phyloP scores from a whole-genome alignment of 2,797 vertebrate genomes.

The Rallus crepitans region DNA sequence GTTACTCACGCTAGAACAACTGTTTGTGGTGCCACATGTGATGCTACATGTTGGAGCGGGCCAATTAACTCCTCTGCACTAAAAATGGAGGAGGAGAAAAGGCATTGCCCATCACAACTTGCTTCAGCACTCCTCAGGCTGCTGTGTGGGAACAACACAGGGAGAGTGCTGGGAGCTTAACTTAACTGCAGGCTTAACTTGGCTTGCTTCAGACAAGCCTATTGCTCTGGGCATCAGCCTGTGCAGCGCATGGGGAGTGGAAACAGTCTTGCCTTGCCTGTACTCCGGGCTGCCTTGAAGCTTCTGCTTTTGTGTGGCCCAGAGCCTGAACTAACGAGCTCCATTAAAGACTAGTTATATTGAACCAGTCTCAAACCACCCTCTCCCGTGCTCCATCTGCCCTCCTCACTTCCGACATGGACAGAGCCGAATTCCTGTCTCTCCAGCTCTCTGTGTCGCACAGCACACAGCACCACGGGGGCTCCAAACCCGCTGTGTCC shows the following conservation, averaged over 20 bases:
- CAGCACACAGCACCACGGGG: slow-evolving; percentile 14
- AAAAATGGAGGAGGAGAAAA: background rate
- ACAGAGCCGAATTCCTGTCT: slow-evolving; percentile 20
- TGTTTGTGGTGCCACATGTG: background rate
- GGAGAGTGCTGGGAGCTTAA: background rate
- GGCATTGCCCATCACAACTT: background rate
- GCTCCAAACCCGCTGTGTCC: slow-evolving; percentile 31
- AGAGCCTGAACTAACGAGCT: background rate
- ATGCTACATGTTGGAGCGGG: background rate
- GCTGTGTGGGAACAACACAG: background rate
- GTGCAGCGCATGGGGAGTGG: background rate
- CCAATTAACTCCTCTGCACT: background rate
- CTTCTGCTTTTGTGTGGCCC: background rate
- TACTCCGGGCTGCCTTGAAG: background rate
- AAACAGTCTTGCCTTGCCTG: background rate
- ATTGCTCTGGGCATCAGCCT: background rate
- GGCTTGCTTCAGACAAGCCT: background rate
- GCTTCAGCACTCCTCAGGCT: background rate
- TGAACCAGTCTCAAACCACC: background rate
- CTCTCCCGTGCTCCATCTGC: background rate
- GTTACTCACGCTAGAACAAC: slow-evolving; percentile 5
- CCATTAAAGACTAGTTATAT: background rate
- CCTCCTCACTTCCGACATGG: background rate
- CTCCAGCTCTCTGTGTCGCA: background rate
- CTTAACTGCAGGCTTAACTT: background rate